phyloP scores from a whole-genome alignment of 2,888 invertebrate genomes.

The Anarsia innoxiella region DNA sequence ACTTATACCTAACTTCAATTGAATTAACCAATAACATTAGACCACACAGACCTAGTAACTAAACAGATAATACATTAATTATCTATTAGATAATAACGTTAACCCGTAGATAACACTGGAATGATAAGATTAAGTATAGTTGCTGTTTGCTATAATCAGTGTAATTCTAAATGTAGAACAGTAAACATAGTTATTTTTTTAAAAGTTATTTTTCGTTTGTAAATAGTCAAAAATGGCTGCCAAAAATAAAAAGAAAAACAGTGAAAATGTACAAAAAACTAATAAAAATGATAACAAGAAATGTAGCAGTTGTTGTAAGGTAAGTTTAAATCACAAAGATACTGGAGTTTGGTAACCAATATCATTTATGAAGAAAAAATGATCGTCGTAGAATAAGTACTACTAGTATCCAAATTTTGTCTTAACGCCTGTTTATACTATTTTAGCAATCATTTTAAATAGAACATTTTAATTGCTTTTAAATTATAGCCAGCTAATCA shows the following conservation, averaged over 20 bases:
- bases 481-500: too few species aligned
- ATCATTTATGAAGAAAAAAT: too few species aligned
- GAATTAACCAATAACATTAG: too few species aligned
- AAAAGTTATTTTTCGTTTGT: neutral
- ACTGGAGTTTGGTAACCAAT: too few species aligned
- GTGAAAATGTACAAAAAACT: neutral
- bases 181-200: neutral
- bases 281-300: neutral
- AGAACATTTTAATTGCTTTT: too few species aligned
- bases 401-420: too few species aligned
- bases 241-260: neutral
- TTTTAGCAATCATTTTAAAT: too few species aligned
- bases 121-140: neutral
- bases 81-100: neutral
- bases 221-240: neutral
- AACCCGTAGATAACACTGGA: neutral
- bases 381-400: too few species aligned
- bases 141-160: neutral
- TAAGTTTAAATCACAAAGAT: too few species aligned
- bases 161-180: neutral
- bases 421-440: too few species aligned
- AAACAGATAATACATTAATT: neutral
- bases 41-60: too few species aligned
- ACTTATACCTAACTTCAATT: too few species aligned
- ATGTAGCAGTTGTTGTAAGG: neutral